These are phyloP conservation scores for Hemibagrus guttatus DNA, from an alignment of 2,797 vertebrate species.

Conservation along the genomic window DNA sequence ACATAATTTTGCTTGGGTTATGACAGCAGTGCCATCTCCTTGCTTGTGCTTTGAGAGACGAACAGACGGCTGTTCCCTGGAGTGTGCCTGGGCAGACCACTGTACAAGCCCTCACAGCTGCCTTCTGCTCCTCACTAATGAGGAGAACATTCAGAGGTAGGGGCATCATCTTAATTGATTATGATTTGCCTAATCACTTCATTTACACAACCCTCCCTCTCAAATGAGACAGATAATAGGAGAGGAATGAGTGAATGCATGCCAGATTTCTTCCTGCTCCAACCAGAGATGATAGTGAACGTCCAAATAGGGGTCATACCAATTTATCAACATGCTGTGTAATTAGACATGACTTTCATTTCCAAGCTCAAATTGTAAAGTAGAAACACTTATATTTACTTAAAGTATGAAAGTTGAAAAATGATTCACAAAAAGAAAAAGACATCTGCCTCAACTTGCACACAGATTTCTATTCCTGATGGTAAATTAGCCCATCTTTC, in stretches of 20 bases:
- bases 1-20: constrained; percentile 1
- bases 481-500: not conserved
- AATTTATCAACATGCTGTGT: not conserved
- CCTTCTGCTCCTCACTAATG: constrained; percentile 45
- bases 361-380: not conserved
- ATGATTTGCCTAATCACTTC: constrained; percentile 35
- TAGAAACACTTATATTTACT: not conserved
- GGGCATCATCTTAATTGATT: constrained; percentile 32
- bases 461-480: not conserved
- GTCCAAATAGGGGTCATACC: not conserved
- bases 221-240: constrained; percentile 12
- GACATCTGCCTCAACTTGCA: not conserved
- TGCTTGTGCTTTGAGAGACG: constrained; percentile 4
- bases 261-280: not conserved
- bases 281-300: not conserved
- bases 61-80: constrained; percentile 39
- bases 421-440: not conserved
- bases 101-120: constrained; percentile 43
- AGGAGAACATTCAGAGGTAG: constrained; percentile 36
- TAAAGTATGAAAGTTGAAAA: not conserved
- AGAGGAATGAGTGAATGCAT: not conserved
- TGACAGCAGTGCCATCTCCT: not conserved
- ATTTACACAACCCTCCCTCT: constrained; percentile 36
- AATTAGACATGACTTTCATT: not conserved
- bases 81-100: constrained; percentile 33